These are phyloP conservation scores for Limnephilus lunatus DNA, from an alignment of 2,888 invertebrate genomes.

Conservation along the genomic window DNA sequence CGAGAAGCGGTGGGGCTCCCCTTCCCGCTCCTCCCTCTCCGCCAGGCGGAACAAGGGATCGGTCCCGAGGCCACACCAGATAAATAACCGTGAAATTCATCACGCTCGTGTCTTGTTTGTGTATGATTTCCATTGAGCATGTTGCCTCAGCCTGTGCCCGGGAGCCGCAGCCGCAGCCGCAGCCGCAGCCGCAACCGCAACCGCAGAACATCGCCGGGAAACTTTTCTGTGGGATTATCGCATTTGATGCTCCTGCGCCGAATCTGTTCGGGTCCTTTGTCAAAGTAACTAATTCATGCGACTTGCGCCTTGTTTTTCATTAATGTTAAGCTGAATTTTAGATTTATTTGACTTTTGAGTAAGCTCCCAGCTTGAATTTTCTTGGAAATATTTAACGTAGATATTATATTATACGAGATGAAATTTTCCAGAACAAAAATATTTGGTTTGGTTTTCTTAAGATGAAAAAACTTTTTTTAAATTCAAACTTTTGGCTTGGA, in stretches of 20 bases:
- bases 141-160: neutral
- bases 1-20: neutral
- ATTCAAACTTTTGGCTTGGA: neutral
- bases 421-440: neutral
- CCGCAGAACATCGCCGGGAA: conserved; percentile 14
- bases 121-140: neutral
- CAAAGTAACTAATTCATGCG: conserved; percentile 25
- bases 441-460: neutral
- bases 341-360: conserved; percentile 29
- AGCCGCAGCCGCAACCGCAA: neutral
- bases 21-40: neutral
- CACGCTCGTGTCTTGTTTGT: neutral
- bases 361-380: neutral
- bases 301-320: conserved; percentile 10
- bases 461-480: neutral
- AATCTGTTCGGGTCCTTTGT: conserved; percentile 13
- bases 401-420: neutral
- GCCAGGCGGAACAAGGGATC: neutral
- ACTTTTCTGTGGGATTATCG: conserved; percentile 37
- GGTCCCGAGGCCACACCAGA: neutral
- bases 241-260: conserved; percentile 9
- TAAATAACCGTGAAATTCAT: conserved; percentile 2
- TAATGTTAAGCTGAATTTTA: neutral
- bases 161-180: neutral
- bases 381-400: neutral